Evolutionary conservation across 1,140 invertebrate species (phyloP).

Genomic region (Lepidurus couesii): DNA sequence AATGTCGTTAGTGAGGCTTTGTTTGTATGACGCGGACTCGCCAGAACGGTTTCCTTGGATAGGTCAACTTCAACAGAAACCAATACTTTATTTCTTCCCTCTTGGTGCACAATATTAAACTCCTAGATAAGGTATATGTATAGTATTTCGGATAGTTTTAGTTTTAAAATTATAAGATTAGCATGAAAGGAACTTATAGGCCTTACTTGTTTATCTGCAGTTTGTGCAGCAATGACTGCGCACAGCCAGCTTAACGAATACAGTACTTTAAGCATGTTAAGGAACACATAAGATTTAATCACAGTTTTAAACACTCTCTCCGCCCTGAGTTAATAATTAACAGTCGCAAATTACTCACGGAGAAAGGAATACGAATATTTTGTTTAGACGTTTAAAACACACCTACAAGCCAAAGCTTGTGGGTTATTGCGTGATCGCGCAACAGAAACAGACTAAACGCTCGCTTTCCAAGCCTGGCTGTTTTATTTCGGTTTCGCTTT

Average conservation of each 20-base stretch:
- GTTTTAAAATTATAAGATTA: neutral
- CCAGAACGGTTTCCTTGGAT: constrained; percentile 25
- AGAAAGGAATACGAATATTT: neutral
- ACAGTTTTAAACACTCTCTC: neutral
- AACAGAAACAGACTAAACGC: neutral
- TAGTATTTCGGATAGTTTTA: neutral
- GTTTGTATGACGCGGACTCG: constrained; percentile 2
- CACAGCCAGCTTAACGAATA: neutral
- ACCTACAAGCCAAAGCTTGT: neutral
- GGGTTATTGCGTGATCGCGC: neutral
- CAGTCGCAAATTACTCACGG: no score
- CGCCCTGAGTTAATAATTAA: neutral
- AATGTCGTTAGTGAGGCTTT: constrained; percentile 23
- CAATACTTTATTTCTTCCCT: constrained; percentile 26
- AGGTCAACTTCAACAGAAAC: constrained; percentile 27
- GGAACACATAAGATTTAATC: neutral
- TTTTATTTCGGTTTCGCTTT: neutral
- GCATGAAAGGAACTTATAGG: neutral
- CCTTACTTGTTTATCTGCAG: neutral
- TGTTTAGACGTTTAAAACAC: neutral
- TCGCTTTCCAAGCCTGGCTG: neutral
- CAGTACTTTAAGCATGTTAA: neutral
- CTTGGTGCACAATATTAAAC: constrained; percentile 31
- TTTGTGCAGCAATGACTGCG: neutral
- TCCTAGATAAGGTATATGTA: neutral